Evolutionary conservation across 2,888 invertebrate genomes (phyloP), one percentile per base, ranked within the genome.

Genomic region (Stenichneumon culpator): DNA sequence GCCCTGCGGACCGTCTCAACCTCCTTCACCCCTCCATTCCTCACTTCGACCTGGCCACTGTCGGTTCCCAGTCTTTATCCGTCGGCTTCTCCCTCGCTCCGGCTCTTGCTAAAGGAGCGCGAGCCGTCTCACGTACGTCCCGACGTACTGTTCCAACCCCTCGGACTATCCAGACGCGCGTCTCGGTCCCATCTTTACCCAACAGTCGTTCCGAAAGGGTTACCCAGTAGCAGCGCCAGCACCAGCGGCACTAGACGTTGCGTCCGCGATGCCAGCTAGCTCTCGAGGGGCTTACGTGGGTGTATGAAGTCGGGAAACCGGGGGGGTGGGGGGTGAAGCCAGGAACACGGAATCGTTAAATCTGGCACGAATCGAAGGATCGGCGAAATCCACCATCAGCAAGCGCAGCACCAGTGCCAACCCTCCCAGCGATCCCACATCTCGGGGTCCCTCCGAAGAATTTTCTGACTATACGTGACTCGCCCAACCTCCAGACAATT

Each of bases 331-430:
- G 28, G 28, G n/a, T 25, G 32, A 19, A 22, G 57, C 39, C 65
- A 44, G 14, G 44, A 50, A 75, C 25, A 50, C 67, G 86, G 85
- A 90, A 89, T 89, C 89, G 88, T 90, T 89, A 90, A 90, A 89
- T 89, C 88, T 88, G 87, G 83, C 84, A 83, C 84, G 87, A 86
- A 89, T 86, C 88, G 87, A 82, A 83, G 86, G 79, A 87, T 89
- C 87, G 75, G 81, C 81, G 83, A 85, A 87, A 84, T 87, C 84
- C 85, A 86, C 83, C 87, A 87, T 87, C 72, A 86, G 88, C 82
- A 86, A 79, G 22, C 70, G 50, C 47, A 78, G 14, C 70, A 54
- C 28, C 22, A 7, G 28, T n/a, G 16, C 63, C 16, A 22, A 60
- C 57, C 60, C 60, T 28, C 50, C 36, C 32, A 16, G 1, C 25